Evolutionary conservation across 1,140 invertebrate genomes (phyloP), one percentile per base, ranked within the genome.

Genomic region (Drosophila nikananu): DNA sequence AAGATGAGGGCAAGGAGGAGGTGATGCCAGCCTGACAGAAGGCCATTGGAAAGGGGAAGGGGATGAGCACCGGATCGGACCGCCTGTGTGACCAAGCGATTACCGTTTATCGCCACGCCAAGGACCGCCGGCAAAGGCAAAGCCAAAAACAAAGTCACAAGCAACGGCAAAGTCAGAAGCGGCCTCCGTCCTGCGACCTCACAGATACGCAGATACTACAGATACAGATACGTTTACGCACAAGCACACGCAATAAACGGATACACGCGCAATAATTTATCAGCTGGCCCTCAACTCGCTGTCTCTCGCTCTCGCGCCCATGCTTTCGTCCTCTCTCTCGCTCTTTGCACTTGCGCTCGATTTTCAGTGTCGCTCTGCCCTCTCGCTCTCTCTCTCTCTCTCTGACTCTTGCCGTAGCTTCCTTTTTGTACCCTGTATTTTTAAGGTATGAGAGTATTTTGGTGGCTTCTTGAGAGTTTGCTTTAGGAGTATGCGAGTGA

Each of bases 81-180:
- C 65, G 77, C 46, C 46, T 77, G 72, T 87, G 83, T 82, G 81
- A 86, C 81, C 83, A 90, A 90, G 74, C 77, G 86, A 90, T 90
- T 90, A 90, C 72, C 65, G 79, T 89, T 90, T 84, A 90, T 90
- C 86, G 81, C 61, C 59, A 46, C 54, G 68, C 71, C 81, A 84
- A 90, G 86, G 84, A 89, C 86, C 81, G 73, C 77, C 71, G 78
- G 81, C 70, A 60, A 73, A 66, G 42, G 63, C 59, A 57, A 57
- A 57, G 54, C 35, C 54, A 41, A 57, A 57, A 57, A 35, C 54
- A 57, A 57, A 55, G 32, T 55, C 52, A 55, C 19, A 23, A 25
- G 19, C 54, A 55, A 37, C 23, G 15, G 52, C 30, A 54, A 46
- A 21, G 52, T 15, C 54, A 57, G 37, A 39, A 17, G 51, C 60